Evolutionary conservation across 2,888 invertebrate genomes (phyloP), one percentile per base, ranked within the genome.

Genomic region (Megastigmus dorsalis): DNA sequence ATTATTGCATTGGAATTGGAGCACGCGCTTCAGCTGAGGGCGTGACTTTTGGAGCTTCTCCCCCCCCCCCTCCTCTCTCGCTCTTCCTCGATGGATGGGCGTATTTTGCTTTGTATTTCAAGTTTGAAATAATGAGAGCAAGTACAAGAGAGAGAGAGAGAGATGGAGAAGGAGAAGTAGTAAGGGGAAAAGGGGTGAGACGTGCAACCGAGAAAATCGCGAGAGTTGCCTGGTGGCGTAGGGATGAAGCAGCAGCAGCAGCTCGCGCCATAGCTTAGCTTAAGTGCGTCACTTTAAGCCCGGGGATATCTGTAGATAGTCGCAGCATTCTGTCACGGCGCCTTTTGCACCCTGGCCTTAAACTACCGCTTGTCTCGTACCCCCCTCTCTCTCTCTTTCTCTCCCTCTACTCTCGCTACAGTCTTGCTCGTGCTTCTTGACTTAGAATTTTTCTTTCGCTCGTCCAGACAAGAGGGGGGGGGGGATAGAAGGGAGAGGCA

Each of bases 211-310:
- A n/a, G n/a, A n/a, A n/a, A n/a, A n/a, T n/a, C n/a, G n/a, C n/a
- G n/a, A n/a, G n/a, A n/a, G n/a, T n/a, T n/a, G n/a, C n/a, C n/a
- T n/a, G n/a, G n/a, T n/a, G n/a, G n/a, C n/a, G n/a, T n/a, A 20
- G 10, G 30, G 45, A 10, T n/a, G 26, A 52, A 50, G 30, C 33
- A n/a, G n/a, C n/a, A n/a, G 28, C 10, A 13, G 28, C 23, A 41
- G 30, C 43, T 5, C 6, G 10, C 30, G 75, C 74, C 78, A 77
- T 80, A 79, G 81, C 81, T 84, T 80, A 79, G 80, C 78, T 82
- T 80, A 81, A 84, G 82, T 81, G 79, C 80, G 81, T 80, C 79
- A 80, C 82, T 82, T 84, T 85, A 84, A 84, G 79, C 81, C 75
- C 20, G 75, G 79, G 72, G 80, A 74, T 84, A 80, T 82, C 81